Base-by-base conservation (phyloP, 2,888 invertebrate genomes). In the Leuctra nigra region DNA sequence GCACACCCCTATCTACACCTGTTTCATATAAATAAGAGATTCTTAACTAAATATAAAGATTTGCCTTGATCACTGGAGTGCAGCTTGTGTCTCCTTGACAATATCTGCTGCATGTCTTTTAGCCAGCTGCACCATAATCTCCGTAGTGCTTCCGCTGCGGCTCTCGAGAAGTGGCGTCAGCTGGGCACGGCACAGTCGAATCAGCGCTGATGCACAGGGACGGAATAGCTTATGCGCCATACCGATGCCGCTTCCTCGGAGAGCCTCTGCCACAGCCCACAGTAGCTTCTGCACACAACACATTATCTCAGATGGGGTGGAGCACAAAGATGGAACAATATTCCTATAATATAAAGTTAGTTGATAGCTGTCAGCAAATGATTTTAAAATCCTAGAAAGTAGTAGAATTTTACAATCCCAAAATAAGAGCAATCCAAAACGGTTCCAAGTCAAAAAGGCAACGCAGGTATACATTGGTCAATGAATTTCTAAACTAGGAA, bases 181-280 rank as follows among this genome's bases (percentile, higher is more conserved):
- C 60, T 84, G 75, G 36, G 80, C 78, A 50, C 83, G 77, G 0
- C 86, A 84, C 29, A 85, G 79, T 2, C 83, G 77, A 1, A 85
- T 86, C 55, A 90, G 71, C 1, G 77, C 74, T 0, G 83, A 77
- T 2, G 87, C 88, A 67, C 82, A 84, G 60, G 82, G 77, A 56
- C 86, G 83, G 72, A 88, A 90, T 39, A 82, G 78, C 0, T 82
- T 77, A 64, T 89, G 86, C 1, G 75, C 77, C 73, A 82, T 78
- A 0, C 79, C 79, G 66, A 88, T 82, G 38, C 87, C 86, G 68
- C 84, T 83, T 23, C 77, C 75, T 41, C 86, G 80, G 16, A 90
- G 72, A 0, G 89, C 86, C 66, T 87, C 84, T 2, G 87, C 83
- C 3, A 89, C 87, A 0, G 89, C 88, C 88, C 88, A 89, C 16